phyloP scores from a whole-genome alignment of 1,140 invertebrate species.

The Trachelipus rathkii region DNA sequence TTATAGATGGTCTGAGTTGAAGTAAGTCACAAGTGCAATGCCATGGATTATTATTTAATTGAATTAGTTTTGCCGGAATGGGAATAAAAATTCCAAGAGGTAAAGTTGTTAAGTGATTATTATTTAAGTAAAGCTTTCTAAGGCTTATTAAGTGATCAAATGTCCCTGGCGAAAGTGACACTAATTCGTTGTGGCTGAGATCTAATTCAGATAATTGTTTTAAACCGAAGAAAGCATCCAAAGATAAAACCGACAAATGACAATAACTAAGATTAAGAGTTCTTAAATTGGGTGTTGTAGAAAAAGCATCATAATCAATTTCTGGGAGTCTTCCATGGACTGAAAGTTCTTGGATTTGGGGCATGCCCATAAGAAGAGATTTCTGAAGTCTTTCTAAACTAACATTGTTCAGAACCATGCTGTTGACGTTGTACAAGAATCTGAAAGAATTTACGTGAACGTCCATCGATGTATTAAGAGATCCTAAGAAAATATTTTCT shows the following conservation, averaged over 20 bases:
- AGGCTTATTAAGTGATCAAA: constrained; percentile 35
- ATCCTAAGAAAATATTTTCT: constrained; percentile 32
- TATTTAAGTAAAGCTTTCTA: constrained; percentile 33
- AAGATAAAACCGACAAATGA: constrained; percentile 25
- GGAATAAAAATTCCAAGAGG: constrained; percentile 32
- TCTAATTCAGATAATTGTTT: constrained; percentile 26
- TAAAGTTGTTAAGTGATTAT: constrained; percentile 33
- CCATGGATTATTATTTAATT: constrained; percentile 37
- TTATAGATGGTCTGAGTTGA: constrained; percentile 31
- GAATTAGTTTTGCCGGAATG: constrained; percentile 32
- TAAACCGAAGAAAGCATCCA: constrained; percentile 38
- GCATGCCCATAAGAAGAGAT: constrained; percentile 32
- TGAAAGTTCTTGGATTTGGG: constrained; percentile 26
- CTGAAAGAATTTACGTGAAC: constrained; percentile 36
- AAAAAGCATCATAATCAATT: constrained; percentile 37
- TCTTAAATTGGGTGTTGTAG: constrained; percentile 27
- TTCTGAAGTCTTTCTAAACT: constrained; percentile 25
- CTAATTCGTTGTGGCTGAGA: constrained; percentile 33
- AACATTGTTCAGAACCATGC: constrained; percentile 32
- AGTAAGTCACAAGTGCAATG: constrained; percentile 35
- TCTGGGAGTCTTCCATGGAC: constrained; percentile 33
- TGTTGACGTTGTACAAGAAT: constrained; percentile 21
- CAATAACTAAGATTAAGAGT: constrained; percentile 30
- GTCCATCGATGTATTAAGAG: constrained; percentile 27
- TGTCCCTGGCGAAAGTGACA: constrained; percentile 31